Base-by-base conservation (phyloP, 2,888 invertebrate species). In the Andrena fulva region DNA sequence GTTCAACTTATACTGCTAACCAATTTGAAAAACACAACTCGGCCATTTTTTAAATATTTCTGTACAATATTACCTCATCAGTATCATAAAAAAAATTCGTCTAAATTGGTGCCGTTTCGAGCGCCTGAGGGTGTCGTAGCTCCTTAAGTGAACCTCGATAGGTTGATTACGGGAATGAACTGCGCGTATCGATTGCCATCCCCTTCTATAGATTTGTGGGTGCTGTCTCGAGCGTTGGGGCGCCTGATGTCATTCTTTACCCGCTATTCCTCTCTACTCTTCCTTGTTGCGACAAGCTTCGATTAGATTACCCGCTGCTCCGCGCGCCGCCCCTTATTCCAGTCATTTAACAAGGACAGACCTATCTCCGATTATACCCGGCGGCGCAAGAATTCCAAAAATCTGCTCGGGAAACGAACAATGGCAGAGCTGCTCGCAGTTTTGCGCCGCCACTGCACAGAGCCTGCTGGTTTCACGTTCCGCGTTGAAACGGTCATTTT, bases 401-500 rank as follows among this genome's bases (percentile, higher is more conserved):
- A 56, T 35, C 35, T 56, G 20, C 54, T 16, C 16, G 33, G 33
- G 35, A 16, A 54, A 12, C 33, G 33, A 56, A 56, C 68, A 54
- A 35, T 33, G 24, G 31, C 68, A 16, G 7, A 12, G 54, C 33
- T 35, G 54, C 12, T 59, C 10, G 10, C n/a, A 31, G 50, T 20
- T 20, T 27, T 16, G 42, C 33, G 20, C 5, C 29, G 42, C 2
- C 12, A 20, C 60, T 20, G 48, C 29, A 29, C 27, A 20, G 10
- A 42, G 60, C 35, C 48, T 59, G 27, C 42, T n/a, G 42, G 42
- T 76, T 54, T 73, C 66, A 5, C 73, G 2, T 35, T 31, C 33
- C 29, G 50, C 64, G 24, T 35, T 35, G 73, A 27, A 59, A 73
- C 35, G 52, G 52, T 60, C 60, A 60, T 67, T 73, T 48, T 20